Evolutionary conservation across 2,113 vertebrate genomes (phyloP).

Genomic region (Eretmochelys imbricata): DNA sequence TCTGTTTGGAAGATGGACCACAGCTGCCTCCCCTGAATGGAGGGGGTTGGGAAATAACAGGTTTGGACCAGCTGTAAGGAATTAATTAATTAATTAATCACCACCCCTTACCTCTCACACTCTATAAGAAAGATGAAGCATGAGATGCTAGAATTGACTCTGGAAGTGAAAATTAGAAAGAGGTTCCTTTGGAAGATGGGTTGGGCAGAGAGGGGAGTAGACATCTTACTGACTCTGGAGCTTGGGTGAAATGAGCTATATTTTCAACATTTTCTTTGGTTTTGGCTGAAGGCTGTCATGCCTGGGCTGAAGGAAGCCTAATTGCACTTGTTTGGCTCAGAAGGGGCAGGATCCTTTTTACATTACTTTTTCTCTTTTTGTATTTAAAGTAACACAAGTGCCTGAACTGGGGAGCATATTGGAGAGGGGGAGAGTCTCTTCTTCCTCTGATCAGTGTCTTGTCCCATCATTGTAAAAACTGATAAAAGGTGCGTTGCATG

Average conservation of each 20-base stretch:
- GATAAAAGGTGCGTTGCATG: background rate
- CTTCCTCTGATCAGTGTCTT: background rate
- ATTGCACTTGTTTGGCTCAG: background rate
- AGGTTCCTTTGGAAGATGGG: background rate
- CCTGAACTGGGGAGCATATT: rapidly evolving
- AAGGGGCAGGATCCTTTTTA: background rate
- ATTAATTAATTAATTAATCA: background rate
- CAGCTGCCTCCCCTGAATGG: background rate
- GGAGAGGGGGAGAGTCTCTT: background rate
- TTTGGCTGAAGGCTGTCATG: too few relatives aligned
- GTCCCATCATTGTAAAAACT: background rate
- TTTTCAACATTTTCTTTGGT: too few relatives aligned
- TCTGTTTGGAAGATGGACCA: background rate
- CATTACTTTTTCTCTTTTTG: background rate
- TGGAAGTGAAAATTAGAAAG: background rate
- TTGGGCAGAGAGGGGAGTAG: background rate
- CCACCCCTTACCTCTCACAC: background rate
- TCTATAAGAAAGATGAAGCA: background rate
- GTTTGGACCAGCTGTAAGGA: rapidly evolving
- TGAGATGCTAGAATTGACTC: background rate
- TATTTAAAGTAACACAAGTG: background rate
- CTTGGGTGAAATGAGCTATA: too few relatives aligned
- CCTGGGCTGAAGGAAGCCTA: background rate
- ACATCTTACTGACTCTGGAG: background rate
- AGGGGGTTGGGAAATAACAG: background rate